Conservation (phyloP, 2,797 vertebrate species). For the Gila robusta region DNA sequence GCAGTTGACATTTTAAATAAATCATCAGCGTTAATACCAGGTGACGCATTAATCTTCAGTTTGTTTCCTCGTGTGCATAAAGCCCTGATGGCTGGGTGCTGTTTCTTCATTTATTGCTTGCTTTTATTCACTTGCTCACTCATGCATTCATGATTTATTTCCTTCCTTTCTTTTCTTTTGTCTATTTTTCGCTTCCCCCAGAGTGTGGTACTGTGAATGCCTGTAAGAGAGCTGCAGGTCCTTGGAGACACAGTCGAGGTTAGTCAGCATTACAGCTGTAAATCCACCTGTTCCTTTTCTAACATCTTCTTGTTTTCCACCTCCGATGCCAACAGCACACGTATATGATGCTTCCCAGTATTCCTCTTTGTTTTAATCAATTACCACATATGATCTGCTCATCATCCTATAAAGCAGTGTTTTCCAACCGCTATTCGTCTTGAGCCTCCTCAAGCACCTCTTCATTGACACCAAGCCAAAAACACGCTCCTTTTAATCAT, state of each 20-base stretch:
- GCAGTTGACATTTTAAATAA: slow-evolving; percentile 57
- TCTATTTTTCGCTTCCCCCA: slow-evolving; percentile 69
- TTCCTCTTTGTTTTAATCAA: slow-evolving; percentile 23
- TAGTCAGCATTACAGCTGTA: slow-evolving; percentile 68
- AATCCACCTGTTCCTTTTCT: slow-evolving; percentile 58
- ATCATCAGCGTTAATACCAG: slow-evolving; percentile 56
- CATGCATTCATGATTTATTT: slow-evolving; percentile 56
- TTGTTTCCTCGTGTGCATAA: slow-evolving; percentile 66
- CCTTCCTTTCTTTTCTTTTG: slow-evolving; percentile 60
- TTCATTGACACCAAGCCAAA: background rate
- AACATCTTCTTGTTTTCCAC: slow-evolving; percentile 55
- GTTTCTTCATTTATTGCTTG: slow-evolving; percentile 77
- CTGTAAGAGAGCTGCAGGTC: slow-evolving; percentile 73
- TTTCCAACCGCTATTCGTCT: background rate
- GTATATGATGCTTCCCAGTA: slow-evolving; percentile 32
- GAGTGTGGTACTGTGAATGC: slow-evolving; percentile 80
- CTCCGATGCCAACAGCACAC: slow-evolving; percentile 12
- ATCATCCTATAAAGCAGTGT: background rate
- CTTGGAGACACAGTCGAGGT: slow-evolving; percentile 78
- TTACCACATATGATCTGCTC: background rate
- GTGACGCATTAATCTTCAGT: slow-evolving; percentile 62
- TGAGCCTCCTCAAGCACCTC: background rate
- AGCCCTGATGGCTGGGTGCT: slow-evolving; percentile 71
- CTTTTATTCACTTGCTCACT: slow-evolving; percentile 72
- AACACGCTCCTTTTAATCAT: background rate